phyloP scores from a whole-genome alignment of 2,797 vertebrate species.

The Microctenopoma stevenorrisi region DNA sequence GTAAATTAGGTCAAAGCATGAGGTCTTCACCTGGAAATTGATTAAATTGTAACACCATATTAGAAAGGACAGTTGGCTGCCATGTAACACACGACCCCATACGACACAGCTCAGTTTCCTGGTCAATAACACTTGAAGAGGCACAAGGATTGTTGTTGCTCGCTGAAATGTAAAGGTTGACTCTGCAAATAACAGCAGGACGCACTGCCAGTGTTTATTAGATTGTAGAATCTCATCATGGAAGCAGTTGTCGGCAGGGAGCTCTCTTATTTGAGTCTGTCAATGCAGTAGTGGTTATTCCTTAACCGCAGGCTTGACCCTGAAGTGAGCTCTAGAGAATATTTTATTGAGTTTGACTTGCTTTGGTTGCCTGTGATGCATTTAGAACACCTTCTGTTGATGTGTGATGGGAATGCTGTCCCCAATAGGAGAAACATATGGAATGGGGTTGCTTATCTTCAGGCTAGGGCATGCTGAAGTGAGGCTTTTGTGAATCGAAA shows the following conservation, averaged over 20 bases:
- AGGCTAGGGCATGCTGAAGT: neutral
- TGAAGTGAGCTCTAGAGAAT: slow-evolving; percentile 31
- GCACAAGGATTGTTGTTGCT: slow-evolving; percentile 8
- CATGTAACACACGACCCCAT: slow-evolving; percentile 40
- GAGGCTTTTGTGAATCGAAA: neutral
- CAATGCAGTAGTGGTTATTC: slow-evolving; percentile 29
- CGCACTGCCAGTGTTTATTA: slow-evolving; percentile 27
- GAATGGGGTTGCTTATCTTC: slow-evolving; percentile 4
- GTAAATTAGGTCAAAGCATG: slow-evolving; percentile 64
- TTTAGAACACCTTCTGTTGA: slow-evolving; percentile 24
- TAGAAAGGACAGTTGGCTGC: slow-evolving; percentile 40
- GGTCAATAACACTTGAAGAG: slow-evolving; percentile 39
- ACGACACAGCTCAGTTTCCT: slow-evolving; percentile 31
- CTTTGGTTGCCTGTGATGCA: slow-evolving; percentile 16
- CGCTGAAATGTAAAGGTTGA: slow-evolving; percentile 11
- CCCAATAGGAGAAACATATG: neutral
- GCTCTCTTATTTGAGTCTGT: slow-evolving; percentile 30
- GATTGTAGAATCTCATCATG: slow-evolving; percentile 25
- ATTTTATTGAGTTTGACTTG: slow-evolving; percentile 20
- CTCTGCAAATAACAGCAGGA: slow-evolving; percentile 4
- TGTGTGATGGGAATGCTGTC: neutral
- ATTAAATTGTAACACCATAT: slow-evolving; percentile 63
- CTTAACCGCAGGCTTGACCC: slow-evolving; percentile 37
- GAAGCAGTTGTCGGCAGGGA: neutral
- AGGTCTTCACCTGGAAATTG: slow-evolving; percentile 60